These are phyloP conservation scores for Agrochola lychnidis DNA, from an alignment of 2,888 invertebrate species.

Conservation along the genomic window DNA sequence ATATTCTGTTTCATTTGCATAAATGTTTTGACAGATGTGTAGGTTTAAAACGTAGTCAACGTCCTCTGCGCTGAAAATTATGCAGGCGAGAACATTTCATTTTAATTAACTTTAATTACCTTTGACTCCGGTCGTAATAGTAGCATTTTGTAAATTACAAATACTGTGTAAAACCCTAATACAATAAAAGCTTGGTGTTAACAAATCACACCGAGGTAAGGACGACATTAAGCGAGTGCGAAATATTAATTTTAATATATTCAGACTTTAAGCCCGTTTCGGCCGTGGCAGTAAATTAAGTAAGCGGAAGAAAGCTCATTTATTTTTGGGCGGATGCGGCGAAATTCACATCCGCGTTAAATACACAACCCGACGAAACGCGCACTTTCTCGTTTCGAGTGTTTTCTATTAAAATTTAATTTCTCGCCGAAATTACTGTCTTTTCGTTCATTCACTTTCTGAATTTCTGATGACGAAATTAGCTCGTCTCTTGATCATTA, in stretches of 20 bases:
- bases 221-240: conserved; percentile 82
- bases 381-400: conserved; percentile 85
- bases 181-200: conserved; percentile 79
- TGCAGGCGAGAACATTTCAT: conserved; percentile 63
- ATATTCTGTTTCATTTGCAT: conserved; percentile 64
- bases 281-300: conserved; percentile 88
- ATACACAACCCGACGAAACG: conserved; percentile 86
- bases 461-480: conserved; percentile 85
- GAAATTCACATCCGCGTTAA: conserved; percentile 90
- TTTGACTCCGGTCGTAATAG: conserved; percentile 64
- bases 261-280: conserved; percentile 82
- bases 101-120: conserved; percentile 64
- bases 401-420: conserved; percentile 89
- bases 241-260: conserved; percentile 89
- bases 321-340: conserved; percentile 90
- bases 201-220: conserved; percentile 82
- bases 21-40: conserved; percentile 54
- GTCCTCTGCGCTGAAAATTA: conserved; percentile 52
- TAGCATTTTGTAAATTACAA: conserved; percentile 66
- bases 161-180: conserved; percentile 71
- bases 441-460: conserved; percentile 88
- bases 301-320: conserved; percentile 90
- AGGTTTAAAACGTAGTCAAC: conserved; percentile 46
- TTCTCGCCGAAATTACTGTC: conserved; percentile 87
- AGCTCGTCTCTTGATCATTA: conserved; percentile 79